phyloP scores from a whole-genome alignment of 2,888 invertebrate species.

The Minunthozetes semirufus region DNA sequence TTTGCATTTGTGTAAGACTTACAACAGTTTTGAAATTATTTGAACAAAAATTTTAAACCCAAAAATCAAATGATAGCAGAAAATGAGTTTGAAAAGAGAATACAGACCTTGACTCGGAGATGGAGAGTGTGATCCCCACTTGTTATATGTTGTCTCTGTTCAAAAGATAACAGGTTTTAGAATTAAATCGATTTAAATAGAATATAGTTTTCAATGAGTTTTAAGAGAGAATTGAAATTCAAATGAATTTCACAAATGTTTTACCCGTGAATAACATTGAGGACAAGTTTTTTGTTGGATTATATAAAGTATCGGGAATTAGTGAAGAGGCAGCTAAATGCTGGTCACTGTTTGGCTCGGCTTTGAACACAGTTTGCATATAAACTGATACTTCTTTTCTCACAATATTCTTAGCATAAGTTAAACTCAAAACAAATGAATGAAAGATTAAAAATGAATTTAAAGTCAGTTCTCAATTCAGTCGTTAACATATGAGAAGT shows the following conservation, averaged over 20 bases:
- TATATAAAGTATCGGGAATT: background rate
- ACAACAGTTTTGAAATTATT: background rate
- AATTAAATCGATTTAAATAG: background rate
- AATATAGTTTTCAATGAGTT: background rate
- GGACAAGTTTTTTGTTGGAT: conserved; percentile 16
- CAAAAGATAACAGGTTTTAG: background rate
- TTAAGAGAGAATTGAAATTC: too few relatives aligned
- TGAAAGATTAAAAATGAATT: background rate
- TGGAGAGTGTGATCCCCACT: conserved; percentile 55
- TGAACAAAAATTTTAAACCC: background rate
- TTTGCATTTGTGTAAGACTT: background rate
- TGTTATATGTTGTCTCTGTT: conserved; percentile 75
- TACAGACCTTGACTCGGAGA: conserved; percentile 42
- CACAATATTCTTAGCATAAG: background rate
- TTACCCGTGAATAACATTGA: conserved; percentile 26
- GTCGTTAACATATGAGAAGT: background rate
- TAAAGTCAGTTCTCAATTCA: background rate
- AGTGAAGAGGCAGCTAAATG: conserved; percentile 22
- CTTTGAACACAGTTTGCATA: conserved; percentile 22
- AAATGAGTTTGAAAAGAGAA: background rate
- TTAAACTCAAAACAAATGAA: background rate
- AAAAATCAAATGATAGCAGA: background rate
- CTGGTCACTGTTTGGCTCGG: conserved; percentile 3
- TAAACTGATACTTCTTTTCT: background rate
- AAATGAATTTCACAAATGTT: too few relatives aligned